Evolutionary conservation across 2,797 vertebrate species (phyloP), one percentile per base, ranked within the genome.

Genomic region (Lutjanus campechanus): DNA sequence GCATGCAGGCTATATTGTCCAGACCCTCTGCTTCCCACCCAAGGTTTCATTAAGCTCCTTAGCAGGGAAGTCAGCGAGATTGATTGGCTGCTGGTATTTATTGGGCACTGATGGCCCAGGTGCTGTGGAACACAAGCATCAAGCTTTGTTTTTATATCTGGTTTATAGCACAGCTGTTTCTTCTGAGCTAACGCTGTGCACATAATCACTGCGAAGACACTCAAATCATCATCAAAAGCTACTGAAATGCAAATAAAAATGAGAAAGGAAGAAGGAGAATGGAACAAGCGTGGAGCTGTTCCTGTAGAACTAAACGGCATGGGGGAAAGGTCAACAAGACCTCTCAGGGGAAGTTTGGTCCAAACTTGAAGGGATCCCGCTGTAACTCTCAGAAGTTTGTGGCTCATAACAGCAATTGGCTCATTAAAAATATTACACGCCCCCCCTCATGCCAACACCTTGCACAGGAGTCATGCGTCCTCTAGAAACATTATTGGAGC

Each of bases 161-260:
- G 81, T 95, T 95, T 95, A 96, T 93, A 81, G 94, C 94, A 91
- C 95, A 95, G 94, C 93, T 96, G 95, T 94, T 95, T 93, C 84
- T 75, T 84, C 86, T 59, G 89, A 88, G 90, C 91, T 66, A 85
- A 92, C 82, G 59, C 88, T 25, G 75, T 67, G 83, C 88, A 62
- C 81, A 89, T 93, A 94, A 95, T 94, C 92, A 91, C 87, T n/a
- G 83, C 22, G 11, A 85, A 89, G 87, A 83, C 73, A 88, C 88
- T 90, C 88, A 88, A 92, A 94, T 92, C 92, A 92, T 90, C 91
- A 94, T 93, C 84, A 89, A 84, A 88, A 87, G 83, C 87, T 90
- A 77, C 79, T 76, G 76, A 92, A 93, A 94, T 84, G 73, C 82
- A 84, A 89, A 88, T 85, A 82, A 88, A 87, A 86, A 64, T 61